Evolutionary conservation across 2,888 invertebrate species (phyloP), one percentile per base, ranked within the genome.

Genomic region (Exephanes ischioxanthus): DNA sequence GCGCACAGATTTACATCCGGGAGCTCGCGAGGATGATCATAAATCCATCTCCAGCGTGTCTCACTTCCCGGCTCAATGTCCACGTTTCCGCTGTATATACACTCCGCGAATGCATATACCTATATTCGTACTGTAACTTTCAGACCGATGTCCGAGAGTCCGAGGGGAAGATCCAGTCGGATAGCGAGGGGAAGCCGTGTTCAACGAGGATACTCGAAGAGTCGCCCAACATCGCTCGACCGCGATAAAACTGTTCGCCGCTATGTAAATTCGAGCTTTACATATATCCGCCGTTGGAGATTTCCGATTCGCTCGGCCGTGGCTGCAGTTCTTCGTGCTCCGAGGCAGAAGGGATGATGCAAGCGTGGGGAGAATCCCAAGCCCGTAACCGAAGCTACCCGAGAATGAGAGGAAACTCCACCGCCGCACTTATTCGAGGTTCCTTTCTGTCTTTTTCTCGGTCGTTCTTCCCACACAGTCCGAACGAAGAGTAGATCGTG

Each of bases 251-350:
- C 88, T 87, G 80, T 88, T 87, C 77, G 77, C 72, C 73, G 77
- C 83, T 91, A 92, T 90, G 91, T 90, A 91, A 91, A 92, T 91
- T 86, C 89, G 76, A 53, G 76, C 72, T 88, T 87, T 87, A 88
- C 89, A 84, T 87, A 87, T 86, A 79, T 71, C 73, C 53, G 16
- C 83, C 67, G 67, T 7, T 72, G 84, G 77, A 87, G 88, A 87
- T 89, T 87, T 84, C 68, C 77, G 85, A 87, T 85, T 89, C 86
- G 77, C 84, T 83, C 85, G 67, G 85, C 75, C 84, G 75, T 80
- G 80, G 63, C 37, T 73, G 77, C 80, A 72, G 22, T 70, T 71
- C 55, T 3, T 58, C 30, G 45, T 22, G 55, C 58, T 63, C 45
- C n/a, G 14, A n/a, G 37, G 53, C 78, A 30, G 41, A 58, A 33